A percentile compares a stretch with the other conserved stretches of the same genome.
These are phyloP conservation scores for Centropus unirufus DNA, from an alignment of 2,113 vertebrate species.

Conservation along the genomic window DNA sequence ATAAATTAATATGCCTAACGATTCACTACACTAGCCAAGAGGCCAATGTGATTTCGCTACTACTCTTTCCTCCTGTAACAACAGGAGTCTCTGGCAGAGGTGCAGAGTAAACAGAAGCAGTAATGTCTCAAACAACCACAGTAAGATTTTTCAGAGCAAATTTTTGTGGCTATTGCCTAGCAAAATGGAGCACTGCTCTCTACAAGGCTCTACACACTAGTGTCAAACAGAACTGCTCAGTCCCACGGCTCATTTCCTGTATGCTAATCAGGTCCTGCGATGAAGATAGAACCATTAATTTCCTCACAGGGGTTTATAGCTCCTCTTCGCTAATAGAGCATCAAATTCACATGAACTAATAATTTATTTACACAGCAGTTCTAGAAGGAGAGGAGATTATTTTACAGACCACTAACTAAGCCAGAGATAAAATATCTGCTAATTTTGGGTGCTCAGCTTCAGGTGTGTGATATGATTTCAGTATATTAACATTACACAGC, in stretches of 20 bases:
- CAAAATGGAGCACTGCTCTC: neutral
- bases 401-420: neutral
- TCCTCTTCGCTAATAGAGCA: neutral
- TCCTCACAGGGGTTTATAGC: neutral
- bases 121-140: neutral
- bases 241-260: neutral
- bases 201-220: neutral
- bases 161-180: neutral
- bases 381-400: neutral
- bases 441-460: neutral
- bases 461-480: neutral
- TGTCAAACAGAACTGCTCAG: neutral
- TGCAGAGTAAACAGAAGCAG: neutral
- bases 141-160: neutral
- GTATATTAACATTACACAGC: neutral
- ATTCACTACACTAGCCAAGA: neutral
- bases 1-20: neutral
- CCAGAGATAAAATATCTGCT: neutral
- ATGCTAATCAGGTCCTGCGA: neutral
- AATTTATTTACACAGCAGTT: neutral
- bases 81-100: neutral
- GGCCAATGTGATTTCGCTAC: neutral
- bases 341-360: neutral
- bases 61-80: neutral
- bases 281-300: conserved; percentile 6